A percentile compares a stretch with the other conserved stretches of the same genome.
These are phyloP conservation scores for Ricordea florida DNA, from an alignment of 92 coral and sea anemone species.

Conservation along the genomic window DNA sequence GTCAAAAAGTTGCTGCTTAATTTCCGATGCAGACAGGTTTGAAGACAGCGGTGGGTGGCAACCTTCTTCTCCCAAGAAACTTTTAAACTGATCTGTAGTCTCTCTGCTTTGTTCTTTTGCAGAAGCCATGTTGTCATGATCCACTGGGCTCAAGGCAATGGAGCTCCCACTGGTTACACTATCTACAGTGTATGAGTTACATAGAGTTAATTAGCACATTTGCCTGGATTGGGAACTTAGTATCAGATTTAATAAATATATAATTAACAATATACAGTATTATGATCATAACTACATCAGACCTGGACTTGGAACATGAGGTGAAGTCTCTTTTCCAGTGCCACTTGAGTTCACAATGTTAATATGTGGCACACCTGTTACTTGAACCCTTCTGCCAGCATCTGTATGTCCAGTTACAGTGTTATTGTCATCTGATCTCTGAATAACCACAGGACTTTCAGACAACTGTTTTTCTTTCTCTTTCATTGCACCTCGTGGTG, in stretches of 20 bases:
- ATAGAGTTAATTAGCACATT: not conserved
- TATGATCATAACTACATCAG: not conserved
- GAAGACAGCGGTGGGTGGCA: conserved; percentile 43
- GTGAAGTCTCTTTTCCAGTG: conserved; percentile 17
- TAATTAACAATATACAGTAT: not conserved
- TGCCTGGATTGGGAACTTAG: not conserved
- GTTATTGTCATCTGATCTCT: conserved; percentile 8
- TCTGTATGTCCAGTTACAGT: conserved; percentile 53
- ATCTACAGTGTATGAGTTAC: conserved; percentile 10
- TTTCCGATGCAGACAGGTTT: conserved; percentile 57
- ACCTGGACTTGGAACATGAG: conserved; percentile 24
- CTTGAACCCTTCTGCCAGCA: conserved; percentile 55
- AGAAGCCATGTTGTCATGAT: conserved; percentile 42
- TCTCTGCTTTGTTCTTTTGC: conserved; percentile 26
- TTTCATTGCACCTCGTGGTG: conserved; percentile 63
- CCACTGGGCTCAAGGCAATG: conserved; percentile 59
- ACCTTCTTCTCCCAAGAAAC: conserved; percentile 84
- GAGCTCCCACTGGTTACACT: conserved; percentile 14
- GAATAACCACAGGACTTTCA: conserved; percentile 4
- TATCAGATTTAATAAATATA: not conserved
- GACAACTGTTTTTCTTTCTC: not conserved
- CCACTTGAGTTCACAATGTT: conserved; percentile 15
- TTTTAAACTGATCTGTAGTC: conserved; percentile 62
- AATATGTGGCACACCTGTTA: conserved; percentile 63
- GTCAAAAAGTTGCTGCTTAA: conserved; percentile 86